Base-by-base conservation (phyloP, 2,888 invertebrate genomes). In the Bugula neritina region DNA sequence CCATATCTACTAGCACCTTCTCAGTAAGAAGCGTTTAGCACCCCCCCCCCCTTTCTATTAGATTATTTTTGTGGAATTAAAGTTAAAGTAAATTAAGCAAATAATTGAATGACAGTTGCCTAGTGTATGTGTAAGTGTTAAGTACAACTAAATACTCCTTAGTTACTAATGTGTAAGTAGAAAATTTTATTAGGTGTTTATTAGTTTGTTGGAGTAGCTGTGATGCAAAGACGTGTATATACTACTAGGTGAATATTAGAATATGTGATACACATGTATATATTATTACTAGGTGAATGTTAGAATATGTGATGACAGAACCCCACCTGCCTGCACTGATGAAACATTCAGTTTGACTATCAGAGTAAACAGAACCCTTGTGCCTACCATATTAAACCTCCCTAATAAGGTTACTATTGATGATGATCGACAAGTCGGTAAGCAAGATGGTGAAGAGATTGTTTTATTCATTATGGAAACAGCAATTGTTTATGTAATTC, bases 21-120 rank as follows among this genome's bases (percentile, higher is more conserved):
- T 69, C 69, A 72, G 78, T 78, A 71, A 75, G 75, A n/a, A 17
- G 17, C 17, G n/a, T n/a, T n/a, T n/a, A n/a, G n/a, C n/a, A n/a
- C n/a, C n/a, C n/a, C n/a, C n/a, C n/a, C n/a, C n/a, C n/a, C n/a
- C n/a, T n/a, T n/a, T n/a, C n/a, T n/a, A n/a, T n/a, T n/a, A n/a
- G n/a, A n/a, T n/a, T n/a, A n/a, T n/a, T n/a, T n/a, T n/a, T n/a
- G n/a, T n/a, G n/a, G n/a, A n/a, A n/a, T n/a, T n/a, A n/a, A n/a
- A n/a, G n/a, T n/a, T n/a, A n/a, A n/a, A n/a, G n/a, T n/a, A n/a
- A n/a, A n/a, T n/a, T n/a, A n/a, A n/a, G n/a, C n/a, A n/a, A n/a
- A n/a, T n/a, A n/a, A n/a, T n/a, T n/a, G n/a, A n/a, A n/a, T n/a
- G n/a, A n/a, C n/a, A n/a, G n/a, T n/a, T n/a, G n/a, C n/a, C n/a